Conservation (phyloP, 2,113 vertebrate genomes). For the Rhinopomastus cyanomelas region DNA sequence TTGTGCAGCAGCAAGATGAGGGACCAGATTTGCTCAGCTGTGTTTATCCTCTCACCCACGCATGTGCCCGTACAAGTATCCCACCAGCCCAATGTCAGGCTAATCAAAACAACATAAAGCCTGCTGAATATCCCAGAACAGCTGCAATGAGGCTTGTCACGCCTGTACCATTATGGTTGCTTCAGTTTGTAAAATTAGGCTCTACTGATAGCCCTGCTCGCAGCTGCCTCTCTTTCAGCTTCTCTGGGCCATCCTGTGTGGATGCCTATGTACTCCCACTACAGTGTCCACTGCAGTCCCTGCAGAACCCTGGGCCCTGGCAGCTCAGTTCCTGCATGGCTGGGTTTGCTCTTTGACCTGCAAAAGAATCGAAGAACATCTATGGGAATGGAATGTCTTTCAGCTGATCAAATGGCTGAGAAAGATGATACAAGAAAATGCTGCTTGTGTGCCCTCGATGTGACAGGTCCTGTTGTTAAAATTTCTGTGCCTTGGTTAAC, state of each 20-base stretch:
- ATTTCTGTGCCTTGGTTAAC: not conserved
- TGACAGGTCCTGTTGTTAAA: not conserved
- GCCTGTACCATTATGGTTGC: not conserved
- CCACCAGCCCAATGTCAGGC: not conserved
- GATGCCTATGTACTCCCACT: fast-evolving
- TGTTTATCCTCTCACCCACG: slow-evolving; percentile 40
- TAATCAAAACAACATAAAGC: slow-evolving; percentile 36
- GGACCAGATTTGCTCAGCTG: slow-evolving; percentile 47
- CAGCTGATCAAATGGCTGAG: not conserved
- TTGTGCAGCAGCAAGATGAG: not conserved
- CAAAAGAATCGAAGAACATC: not conserved
- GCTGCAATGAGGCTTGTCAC: not conserved
- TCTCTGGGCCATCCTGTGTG: fast-evolving
- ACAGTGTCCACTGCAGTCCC: not conserved
- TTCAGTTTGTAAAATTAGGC: not conserved
- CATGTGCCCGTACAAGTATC: slow-evolving; percentile 1
- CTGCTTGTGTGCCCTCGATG: not conserved
- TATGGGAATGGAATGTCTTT: not conserved
- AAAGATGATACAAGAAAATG: not conserved
- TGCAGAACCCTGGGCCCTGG: not conserved
- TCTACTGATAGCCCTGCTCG: not conserved
- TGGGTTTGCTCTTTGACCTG: not conserved
- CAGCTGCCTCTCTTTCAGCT: not conserved
- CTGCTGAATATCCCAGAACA: not conserved
- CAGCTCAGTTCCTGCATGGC: fast-evolving